Percentiles rank a stretch among this genome's conserved stretches.
These are phyloP conservation scores for Pandemis corylana DNA, from an alignment of 2,888 invertebrate genomes.

Conservation along the genomic window DNA sequence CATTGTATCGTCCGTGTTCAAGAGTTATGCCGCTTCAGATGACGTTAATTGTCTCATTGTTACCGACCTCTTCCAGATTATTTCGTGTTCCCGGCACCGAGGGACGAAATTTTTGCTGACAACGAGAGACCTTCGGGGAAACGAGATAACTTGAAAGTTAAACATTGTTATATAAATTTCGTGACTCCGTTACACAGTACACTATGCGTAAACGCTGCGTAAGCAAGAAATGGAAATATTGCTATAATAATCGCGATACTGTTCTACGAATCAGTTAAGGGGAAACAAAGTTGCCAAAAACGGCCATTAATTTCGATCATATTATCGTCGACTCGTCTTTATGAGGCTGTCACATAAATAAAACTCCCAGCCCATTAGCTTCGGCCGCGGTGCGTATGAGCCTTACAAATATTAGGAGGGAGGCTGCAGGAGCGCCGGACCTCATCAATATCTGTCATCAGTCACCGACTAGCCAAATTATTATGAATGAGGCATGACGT, in stretches of 20 bases:
- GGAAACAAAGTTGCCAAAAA: slow-evolving; percentile 59
- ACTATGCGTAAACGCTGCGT: slow-evolving; percentile 1
- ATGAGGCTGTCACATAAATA: slow-evolving; percentile 75
- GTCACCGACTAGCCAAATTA: slow-evolving; percentile 76
- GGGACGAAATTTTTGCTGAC: slow-evolving; percentile 54
- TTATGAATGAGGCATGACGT: slow-evolving; percentile 70
- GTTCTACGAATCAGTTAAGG: slow-evolving; percentile 48
- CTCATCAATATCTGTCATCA: slow-evolving; percentile 82
- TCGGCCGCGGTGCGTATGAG: slow-evolving; percentile 54
- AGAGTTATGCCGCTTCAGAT: slow-evolving; percentile 53
- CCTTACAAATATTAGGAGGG: slow-evolving; percentile 66
- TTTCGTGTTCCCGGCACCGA: slow-evolving; percentile 50
- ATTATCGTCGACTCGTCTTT: slow-evolving; percentile 68
- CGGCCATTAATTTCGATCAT: slow-evolving; percentile 69
- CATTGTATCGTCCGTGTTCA: slow-evolving; percentile 63
- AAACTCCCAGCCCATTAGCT: slow-evolving; percentile 71
- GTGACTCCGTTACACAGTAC: slow-evolving; percentile 1
- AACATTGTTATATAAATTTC: slow-evolving; percentile 14
- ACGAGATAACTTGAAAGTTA: slow-evolving; percentile 43
- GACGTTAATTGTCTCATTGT: slow-evolving; percentile 65
- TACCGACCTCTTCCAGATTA: slow-evolving; percentile 54
- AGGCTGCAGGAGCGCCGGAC: slow-evolving; percentile 60
- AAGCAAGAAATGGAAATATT: slow-evolving; percentile 20
- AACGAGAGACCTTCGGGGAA: slow-evolving; percentile 49
- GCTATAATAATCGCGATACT: slow-evolving; percentile 18